A percentile compares a stretch with the other conserved stretches of the same genome.
Evolutionary conservation across 2,113 vertebrate genomes (phyloP).

Genomic region (Seriola rivoliana): DNA sequence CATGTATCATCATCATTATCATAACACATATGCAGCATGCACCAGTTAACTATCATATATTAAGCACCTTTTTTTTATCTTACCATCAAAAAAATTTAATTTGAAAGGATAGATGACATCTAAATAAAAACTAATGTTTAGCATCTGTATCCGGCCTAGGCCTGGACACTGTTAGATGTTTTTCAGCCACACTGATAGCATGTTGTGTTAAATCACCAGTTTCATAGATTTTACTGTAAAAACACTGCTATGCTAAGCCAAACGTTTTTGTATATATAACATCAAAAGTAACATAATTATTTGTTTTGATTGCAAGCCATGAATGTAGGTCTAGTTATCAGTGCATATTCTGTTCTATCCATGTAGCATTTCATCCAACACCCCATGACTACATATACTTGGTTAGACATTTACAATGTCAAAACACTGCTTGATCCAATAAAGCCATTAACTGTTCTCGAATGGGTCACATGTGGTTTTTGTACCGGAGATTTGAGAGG

Average conservation of each 20-base stretch:
- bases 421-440: conserved; percentile 81
- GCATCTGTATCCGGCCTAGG: conserved; percentile 22
- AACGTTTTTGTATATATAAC: conserved; percentile 9
- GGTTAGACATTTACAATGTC: conserved; percentile 74
- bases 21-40: conserved; percentile 40
- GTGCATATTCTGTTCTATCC: conserved; percentile 59
- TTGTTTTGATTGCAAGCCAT: conserved; percentile 39
- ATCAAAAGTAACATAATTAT: conserved; percentile 8
- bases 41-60: conserved; percentile 13
- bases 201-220: conserved; percentile 15
- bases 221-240: conserved; percentile 13
- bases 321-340: conserved; percentile 53
- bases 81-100: not conserved
- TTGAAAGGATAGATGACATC: not conserved
- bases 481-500: conserved; percentile 62
- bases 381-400: conserved; percentile 67
- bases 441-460: conserved; percentile 80
- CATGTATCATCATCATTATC: conserved; percentile 47
- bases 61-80: conserved; percentile 3
- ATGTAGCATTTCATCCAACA: conserved; percentile 76
- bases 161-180: conserved; percentile 3
- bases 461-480: conserved; percentile 84
- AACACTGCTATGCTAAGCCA: conserved; percentile 8
- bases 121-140: conserved; percentile 19
- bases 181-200: not conserved